Evolutionary conservation across 2,797 vertebrate genomes (phyloP).

Genomic region (Coregonus suidteri): DNA sequence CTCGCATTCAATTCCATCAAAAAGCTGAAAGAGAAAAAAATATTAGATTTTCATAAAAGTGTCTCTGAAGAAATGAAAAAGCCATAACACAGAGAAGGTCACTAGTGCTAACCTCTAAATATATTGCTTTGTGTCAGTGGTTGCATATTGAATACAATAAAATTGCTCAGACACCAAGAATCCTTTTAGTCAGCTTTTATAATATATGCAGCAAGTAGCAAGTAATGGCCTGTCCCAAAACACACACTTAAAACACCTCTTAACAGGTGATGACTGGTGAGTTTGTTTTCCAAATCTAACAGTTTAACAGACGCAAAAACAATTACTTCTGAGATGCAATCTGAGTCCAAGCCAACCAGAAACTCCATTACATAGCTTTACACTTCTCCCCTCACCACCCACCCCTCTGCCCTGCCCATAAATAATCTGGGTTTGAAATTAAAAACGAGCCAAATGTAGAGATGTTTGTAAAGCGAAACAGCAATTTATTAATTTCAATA

Average conservation of each 20-base stretch:
- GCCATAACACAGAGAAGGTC: not conserved
- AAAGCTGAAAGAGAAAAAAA: constrained; percentile 81
- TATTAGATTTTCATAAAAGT: constrained; percentile 3
- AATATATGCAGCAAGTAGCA: not conserved
- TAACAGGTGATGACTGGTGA: constrained; percentile 7
- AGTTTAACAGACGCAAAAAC: constrained; percentile 42
- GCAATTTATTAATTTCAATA: constrained; percentile 34
- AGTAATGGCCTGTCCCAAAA: not conserved
- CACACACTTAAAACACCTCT: not conserved
- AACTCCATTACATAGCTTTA: constrained; percentile 53
- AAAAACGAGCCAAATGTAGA: constrained; percentile 34
- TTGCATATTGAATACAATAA: not conserved
- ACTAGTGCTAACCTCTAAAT: not conserved
- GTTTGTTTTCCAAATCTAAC: constrained; percentile 32
- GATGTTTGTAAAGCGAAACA: constrained; percentile 39
- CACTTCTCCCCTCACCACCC: not conserved
- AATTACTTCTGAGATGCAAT: constrained; percentile 45
- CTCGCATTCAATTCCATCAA: constrained; percentile 98
- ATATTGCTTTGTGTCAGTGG: not conserved
- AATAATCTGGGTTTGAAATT: constrained; percentile 45
- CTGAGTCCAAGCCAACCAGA: constrained; percentile 50
- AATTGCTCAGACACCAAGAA: not conserved
- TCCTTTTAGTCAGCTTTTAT: not conserved
- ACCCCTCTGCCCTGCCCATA: not conserved
- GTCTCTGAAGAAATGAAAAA: not conserved